These are phyloP conservation scores for Sabatieria punctata DNA, from an alignment of 2,888 invertebrate genomes.

Conservation along the genomic window DNA sequence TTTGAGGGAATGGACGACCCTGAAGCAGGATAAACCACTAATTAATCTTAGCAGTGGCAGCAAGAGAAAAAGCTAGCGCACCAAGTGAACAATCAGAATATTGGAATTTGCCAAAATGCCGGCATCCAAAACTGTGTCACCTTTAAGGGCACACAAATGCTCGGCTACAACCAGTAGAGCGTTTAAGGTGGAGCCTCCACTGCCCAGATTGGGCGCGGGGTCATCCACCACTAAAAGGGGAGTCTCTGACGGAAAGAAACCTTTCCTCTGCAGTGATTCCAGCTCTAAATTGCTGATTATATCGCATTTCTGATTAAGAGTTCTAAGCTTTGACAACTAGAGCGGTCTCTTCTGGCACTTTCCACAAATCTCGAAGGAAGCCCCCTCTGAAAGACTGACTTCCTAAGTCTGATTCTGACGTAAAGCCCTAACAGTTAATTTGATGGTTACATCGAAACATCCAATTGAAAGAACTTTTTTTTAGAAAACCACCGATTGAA, in stretches of 20 bases:
- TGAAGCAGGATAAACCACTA: too few species aligned
- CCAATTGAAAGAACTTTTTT: too few species aligned
- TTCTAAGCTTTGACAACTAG: too few species aligned
- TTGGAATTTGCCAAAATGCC: slow-evolving; percentile 31
- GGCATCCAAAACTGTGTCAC: slow-evolving; percentile 33
- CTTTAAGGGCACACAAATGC: slow-evolving; percentile 33
- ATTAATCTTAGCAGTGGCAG: too few species aligned
- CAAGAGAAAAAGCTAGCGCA: slow-evolving; percentile 20
- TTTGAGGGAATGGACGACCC: slow-evolving; percentile 15
- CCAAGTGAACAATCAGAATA: slow-evolving; percentile 35
- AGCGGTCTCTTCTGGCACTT: too few species aligned
- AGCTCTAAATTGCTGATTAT: slow-evolving; percentile 21
- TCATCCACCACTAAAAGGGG: slow-evolving; percentile 38
- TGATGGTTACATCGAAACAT: too few species aligned
- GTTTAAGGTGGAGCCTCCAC: slow-evolving; percentile 41
- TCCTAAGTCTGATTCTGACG: too few species aligned
- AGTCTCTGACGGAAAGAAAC: slow-evolving; percentile 25
- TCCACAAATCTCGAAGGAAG: too few species aligned
- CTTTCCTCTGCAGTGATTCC: slow-evolving; percentile 27
- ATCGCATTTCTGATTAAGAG: not conserved
- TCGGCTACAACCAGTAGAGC: slow-evolving; percentile 38
- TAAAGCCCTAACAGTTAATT: too few species aligned
- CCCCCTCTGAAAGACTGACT: too few species aligned
- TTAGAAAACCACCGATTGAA: too few species aligned
- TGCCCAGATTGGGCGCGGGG: slow-evolving; percentile 35